Evolutionary conservation across 2,797 vertebrate genomes (phyloP).

Genomic region (Thripadectes ignobilis): DNA sequence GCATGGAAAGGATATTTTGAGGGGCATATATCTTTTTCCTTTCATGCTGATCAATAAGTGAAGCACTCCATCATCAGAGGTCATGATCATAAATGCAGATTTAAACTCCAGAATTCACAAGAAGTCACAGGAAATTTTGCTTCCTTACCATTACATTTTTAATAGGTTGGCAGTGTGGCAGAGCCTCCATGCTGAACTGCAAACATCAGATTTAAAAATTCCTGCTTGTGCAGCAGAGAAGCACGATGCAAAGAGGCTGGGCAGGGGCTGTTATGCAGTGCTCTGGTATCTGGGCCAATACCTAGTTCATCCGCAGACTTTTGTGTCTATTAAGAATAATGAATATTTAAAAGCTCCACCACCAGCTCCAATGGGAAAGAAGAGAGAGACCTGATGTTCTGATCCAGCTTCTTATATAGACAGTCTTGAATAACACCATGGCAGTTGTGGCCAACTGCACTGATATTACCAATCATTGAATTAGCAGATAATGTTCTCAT

Average conservation of each 20-base stretch:
- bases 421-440: background rate
- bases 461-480: background rate
- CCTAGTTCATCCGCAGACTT: background rate
- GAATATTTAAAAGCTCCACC: conserved; percentile 51
- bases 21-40: background rate
- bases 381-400: background rate
- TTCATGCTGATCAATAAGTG: background rate
- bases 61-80: background rate
- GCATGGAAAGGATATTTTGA: background rate
- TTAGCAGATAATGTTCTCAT: background rate
- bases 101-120: background rate
- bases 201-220: background rate
- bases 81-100: background rate
- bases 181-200: background rate
- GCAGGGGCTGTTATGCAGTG: background rate
- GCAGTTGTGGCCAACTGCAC: background rate
- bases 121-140: background rate
- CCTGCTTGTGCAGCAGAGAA: background rate
- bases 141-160: background rate
- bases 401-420: background rate
- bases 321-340: background rate
- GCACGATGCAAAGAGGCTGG: background rate
- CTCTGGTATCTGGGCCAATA: conserved; percentile 8
- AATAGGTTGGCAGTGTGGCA: background rate
- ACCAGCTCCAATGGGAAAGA: background rate